Evolutionary conservation across 2,888 invertebrate species (phyloP).

Genomic region (Orthonychiurus folsomi): DNA sequence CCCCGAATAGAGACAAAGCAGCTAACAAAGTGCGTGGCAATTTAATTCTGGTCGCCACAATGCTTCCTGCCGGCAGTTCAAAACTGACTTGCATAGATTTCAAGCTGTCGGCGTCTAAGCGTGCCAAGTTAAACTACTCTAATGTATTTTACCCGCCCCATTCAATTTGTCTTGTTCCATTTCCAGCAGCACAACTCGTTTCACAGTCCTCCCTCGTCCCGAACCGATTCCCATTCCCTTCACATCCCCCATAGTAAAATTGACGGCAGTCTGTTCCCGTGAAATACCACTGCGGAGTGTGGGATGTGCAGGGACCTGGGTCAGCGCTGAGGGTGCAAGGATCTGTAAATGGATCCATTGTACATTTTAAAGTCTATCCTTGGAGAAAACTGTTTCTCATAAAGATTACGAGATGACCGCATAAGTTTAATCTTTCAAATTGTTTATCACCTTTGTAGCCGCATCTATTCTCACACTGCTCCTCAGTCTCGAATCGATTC

Average conservation of each 20-base stretch:
- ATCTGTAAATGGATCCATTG: too few species aligned
- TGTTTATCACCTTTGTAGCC: conserved; percentile 61
- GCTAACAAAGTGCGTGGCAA: too few species aligned
- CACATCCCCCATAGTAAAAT: conserved; percentile 52
- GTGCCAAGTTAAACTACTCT: too few species aligned
- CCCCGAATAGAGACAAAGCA: too few species aligned
- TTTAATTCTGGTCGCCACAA: too few species aligned
- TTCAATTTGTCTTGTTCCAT: too few species aligned
- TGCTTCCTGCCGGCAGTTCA: too few species aligned
- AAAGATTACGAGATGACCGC: neutral
- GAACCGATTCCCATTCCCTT: conserved; percentile 65
- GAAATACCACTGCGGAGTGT: conserved; percentile 47
- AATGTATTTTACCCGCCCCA: too few species aligned
- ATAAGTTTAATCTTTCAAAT: neutral
- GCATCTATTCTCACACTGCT: conserved; percentile 64
- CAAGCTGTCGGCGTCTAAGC: too few species aligned
- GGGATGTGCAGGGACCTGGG: too few species aligned
- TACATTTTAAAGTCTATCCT: conserved; percentile 57
- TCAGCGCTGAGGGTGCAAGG: too few species aligned
- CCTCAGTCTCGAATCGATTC: conserved; percentile 63
- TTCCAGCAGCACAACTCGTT: conserved; percentile 60
- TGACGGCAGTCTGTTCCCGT: neutral
- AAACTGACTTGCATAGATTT: too few species aligned
- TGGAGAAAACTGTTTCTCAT: conserved; percentile 53
- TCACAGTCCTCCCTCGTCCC: conserved; percentile 62